A percentile compares a stretch with the other conserved stretches of the same genome.
phyloP scores from a whole-genome alignment of 2,113 vertebrate genomes.

The Salvator merianae region DNA sequence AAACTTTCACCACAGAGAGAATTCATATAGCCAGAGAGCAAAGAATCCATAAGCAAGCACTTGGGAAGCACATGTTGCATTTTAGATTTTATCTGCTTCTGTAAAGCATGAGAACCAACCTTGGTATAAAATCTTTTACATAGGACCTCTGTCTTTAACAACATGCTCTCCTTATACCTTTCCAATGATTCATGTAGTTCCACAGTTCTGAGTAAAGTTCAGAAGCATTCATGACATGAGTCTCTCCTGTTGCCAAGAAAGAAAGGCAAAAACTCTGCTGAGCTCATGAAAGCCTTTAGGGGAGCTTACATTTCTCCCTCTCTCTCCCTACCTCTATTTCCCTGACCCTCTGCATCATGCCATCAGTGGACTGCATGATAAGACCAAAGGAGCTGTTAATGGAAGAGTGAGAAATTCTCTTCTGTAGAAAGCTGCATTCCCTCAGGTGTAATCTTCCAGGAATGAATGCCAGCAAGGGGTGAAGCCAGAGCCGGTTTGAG shows the following conservation, averaged over 20 bases:
- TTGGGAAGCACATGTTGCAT: accelerated
- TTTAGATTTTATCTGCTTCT: not conserved
- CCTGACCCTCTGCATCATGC: not conserved
- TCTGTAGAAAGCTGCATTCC: not conserved
- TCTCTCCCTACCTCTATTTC: no score
- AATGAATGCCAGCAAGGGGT: not conserved
- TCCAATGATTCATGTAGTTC: no score
- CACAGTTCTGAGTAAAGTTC: not conserved
- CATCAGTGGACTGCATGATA: not conserved
- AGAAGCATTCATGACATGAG: not conserved
- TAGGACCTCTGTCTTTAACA: not conserved
- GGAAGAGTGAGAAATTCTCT: not conserved
- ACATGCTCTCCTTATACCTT: not conserved
- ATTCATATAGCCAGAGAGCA: accelerated
- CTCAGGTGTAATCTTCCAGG: not conserved
- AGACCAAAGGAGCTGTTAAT: not conserved
- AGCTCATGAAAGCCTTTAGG: not conserved
- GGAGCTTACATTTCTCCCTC: no score
- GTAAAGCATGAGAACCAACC: not conserved
- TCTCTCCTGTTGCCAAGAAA: not conserved
- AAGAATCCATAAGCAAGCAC: not conserved
- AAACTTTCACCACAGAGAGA: not conserved
- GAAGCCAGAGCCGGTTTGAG: not conserved
- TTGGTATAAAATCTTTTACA: not conserved
- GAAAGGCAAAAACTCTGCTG: not conserved